Percentiles rank a stretch among this genome's conserved stretches.
phyloP scores from a whole-genome alignment of 2,113 vertebrate species.

The Diglossa brunneiventris region DNA sequence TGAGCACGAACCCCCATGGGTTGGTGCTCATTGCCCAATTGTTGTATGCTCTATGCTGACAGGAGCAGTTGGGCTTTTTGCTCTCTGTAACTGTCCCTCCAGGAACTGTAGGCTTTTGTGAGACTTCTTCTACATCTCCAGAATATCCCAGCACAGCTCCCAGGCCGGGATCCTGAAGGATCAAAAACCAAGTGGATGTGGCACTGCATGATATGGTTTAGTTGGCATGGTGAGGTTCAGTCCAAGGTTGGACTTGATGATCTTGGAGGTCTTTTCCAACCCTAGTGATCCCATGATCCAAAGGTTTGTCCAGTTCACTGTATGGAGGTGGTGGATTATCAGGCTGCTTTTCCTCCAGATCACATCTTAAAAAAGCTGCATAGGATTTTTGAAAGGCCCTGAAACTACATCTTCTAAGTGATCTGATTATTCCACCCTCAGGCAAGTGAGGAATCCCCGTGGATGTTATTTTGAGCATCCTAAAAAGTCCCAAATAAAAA shows the following conservation, averaged over 20 bases:
- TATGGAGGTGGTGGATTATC: not conserved
- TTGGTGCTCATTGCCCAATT: not conserved
- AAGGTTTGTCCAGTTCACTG: not conserved
- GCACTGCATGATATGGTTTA: not conserved
- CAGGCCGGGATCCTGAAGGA: not conserved
- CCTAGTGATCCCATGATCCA: not conserved
- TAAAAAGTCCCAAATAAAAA: not conserved
- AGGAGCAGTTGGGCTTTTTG: not conserved
- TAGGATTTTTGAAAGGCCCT: not conserved
- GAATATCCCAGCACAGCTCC: not conserved
- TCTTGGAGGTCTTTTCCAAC: not conserved
- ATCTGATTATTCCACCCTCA: not conserved
- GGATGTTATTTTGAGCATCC: not conserved
- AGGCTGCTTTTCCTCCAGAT: not conserved
- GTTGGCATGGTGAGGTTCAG: not conserved
- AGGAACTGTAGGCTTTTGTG: not conserved
- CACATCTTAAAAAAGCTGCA: not conserved
- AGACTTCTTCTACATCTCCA: not conserved
- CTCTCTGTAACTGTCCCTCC: not conserved
- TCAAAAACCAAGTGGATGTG: not conserved
- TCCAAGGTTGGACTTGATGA: not conserved
- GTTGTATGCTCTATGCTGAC: not conserved
- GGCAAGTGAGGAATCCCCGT: not conserved
- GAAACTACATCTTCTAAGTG: not conserved
- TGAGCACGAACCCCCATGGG: rapidly evolving